Conservation (phyloP, 1,140 invertebrate species). For the Drosophila littoralis region DNA sequence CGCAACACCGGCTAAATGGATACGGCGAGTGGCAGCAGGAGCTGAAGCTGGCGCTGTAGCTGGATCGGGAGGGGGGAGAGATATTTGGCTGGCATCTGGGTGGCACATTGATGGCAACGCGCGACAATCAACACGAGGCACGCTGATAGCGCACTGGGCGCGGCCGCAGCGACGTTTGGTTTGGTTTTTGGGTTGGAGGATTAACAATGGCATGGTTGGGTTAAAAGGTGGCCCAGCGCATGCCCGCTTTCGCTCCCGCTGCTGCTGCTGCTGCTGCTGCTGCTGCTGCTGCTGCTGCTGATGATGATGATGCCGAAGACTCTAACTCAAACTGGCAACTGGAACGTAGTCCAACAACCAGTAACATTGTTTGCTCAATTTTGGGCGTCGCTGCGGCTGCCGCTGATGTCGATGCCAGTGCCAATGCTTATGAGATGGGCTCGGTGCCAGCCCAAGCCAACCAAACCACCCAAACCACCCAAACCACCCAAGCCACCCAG, state of each 20-base stretch:
- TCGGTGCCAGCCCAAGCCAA: background rate
- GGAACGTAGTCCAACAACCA: conserved; percentile 5
- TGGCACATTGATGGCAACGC: conserved; percentile 71
- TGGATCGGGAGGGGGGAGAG: background rate
- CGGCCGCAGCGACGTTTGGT: conserved; percentile 21
- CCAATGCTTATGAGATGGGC: conserved; percentile 23
- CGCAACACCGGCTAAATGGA: conserved; percentile 45
- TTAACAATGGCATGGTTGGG: conserved; percentile 67
- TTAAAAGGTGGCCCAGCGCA: conserved; percentile 60
- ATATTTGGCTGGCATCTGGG: conserved; percentile 8
- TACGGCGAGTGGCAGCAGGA: conserved; percentile 21
- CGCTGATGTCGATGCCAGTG: conserved; percentile 24
- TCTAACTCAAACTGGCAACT: too few relatives aligned
- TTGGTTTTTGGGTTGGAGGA: conserved; percentile 60
- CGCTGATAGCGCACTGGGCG: conserved; percentile 65
- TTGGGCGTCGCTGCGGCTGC: conserved; percentile 48
- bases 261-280: conserved; percentile 30
- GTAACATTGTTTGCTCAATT: conserved; percentile 68
- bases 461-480: conserved; percentile 11
- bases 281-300: conserved; percentile 45
- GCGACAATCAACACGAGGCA: conserved; percentile 76
- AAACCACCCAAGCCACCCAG: conserved; percentile 29
- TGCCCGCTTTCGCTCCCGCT: conserved; percentile 52
- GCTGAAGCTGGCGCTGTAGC: background rate
- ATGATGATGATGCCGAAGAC: conserved; percentile 12